A percentile compares a stretch with the other conserved stretches of the same genome.
Evolutionary conservation across 1,140 invertebrate genomes (phyloP).

Genomic region (Ooceraea biroi): DNA sequence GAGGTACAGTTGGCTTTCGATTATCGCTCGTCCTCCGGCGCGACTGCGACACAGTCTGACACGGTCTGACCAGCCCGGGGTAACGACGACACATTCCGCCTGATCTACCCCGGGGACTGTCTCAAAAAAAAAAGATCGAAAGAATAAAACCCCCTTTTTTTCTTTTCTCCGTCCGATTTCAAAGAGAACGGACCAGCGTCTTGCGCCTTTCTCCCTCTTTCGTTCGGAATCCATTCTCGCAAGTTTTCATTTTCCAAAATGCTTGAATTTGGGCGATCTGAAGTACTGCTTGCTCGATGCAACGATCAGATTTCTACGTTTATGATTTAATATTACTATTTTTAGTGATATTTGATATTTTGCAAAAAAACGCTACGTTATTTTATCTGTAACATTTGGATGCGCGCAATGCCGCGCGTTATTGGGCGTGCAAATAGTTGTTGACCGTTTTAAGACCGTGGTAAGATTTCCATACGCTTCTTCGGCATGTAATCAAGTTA

Average conservation of each 20-base stretch:
- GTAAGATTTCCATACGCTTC: neutral
- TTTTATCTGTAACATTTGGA: neutral
- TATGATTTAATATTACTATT: neutral
- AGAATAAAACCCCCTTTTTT: slow-evolving; percentile 43
- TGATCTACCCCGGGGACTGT: slow-evolving; percentile 73
- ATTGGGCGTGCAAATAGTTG: neutral
- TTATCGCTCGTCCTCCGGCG: slow-evolving; percentile 71
- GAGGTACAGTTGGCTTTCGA: slow-evolving; percentile 89
- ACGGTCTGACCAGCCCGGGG: slow-evolving; percentile 74
- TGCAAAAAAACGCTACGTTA: neutral
- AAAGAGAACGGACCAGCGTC: slow-evolving; percentile 57
- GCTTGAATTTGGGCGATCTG: too few relatives aligned
- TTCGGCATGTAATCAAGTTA: slow-evolving; percentile 1
- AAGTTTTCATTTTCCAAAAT: neutral
- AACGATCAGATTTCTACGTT: neutral
- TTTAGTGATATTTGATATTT: neutral
- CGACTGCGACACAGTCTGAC: slow-evolving; percentile 72
- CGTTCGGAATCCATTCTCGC: slow-evolving; percentile 27
- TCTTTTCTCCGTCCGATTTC: slow-evolving; percentile 59
- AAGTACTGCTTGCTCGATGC: too few relatives aligned
- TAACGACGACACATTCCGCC: slow-evolving; percentile 74
- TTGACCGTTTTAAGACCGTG: slow-evolving; percentile 14
- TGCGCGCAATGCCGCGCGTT: neutral
- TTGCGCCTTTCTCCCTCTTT: slow-evolving; percentile 71
- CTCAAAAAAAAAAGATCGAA: slow-evolving; percentile 34